A percentile compares a stretch with the other conserved stretches of the same genome.
These are phyloP conservation scores for Alloplasta piceator DNA, from an alignment of 2,888 invertebrate genomes.

Conservation along the genomic window DNA sequence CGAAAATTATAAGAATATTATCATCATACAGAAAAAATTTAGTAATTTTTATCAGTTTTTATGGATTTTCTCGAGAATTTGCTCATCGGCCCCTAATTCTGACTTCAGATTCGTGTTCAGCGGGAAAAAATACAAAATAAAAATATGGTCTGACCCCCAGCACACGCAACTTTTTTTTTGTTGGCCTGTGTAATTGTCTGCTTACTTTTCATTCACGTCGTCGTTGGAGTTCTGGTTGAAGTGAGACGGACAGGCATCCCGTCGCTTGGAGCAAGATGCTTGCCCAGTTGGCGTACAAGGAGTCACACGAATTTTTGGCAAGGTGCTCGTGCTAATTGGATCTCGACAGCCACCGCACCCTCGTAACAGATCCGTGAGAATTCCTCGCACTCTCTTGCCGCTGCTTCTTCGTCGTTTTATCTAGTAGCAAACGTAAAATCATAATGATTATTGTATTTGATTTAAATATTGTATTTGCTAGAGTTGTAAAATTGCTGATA, in stretches of 20 bases:
- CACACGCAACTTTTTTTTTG: too few species aligned
- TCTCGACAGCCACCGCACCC: constrained; percentile 78
- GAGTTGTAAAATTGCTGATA: too few species aligned
- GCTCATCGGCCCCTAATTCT: too few species aligned
- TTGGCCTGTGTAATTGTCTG: neutral
- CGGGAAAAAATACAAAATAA: too few species aligned
- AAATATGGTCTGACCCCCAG: too few species aligned
- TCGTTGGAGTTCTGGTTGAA: constrained; percentile 44
- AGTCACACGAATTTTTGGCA: constrained; percentile 63
- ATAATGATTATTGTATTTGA: neutral
- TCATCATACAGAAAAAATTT: too few species aligned
- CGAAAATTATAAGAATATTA: too few species aligned
- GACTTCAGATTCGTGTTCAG: too few species aligned
- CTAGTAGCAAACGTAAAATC: constrained; percentile 69
- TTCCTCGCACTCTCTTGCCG: constrained; percentile 77
- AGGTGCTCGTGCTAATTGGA: constrained; percentile 60
- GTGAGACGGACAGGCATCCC: constrained; percentile 25
- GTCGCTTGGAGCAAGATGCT: constrained; percentile 38
- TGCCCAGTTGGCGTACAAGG: constrained; percentile 49
- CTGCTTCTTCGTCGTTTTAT: constrained; percentile 75
- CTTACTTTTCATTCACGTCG: constrained; percentile 55
- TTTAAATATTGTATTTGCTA: too few species aligned
- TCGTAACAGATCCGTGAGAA: constrained; percentile 78
- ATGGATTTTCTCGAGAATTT: too few species aligned
- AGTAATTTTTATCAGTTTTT: too few species aligned